Conservation (phyloP, 2,797 vertebrate species). For the Tapera naevia region DNA sequence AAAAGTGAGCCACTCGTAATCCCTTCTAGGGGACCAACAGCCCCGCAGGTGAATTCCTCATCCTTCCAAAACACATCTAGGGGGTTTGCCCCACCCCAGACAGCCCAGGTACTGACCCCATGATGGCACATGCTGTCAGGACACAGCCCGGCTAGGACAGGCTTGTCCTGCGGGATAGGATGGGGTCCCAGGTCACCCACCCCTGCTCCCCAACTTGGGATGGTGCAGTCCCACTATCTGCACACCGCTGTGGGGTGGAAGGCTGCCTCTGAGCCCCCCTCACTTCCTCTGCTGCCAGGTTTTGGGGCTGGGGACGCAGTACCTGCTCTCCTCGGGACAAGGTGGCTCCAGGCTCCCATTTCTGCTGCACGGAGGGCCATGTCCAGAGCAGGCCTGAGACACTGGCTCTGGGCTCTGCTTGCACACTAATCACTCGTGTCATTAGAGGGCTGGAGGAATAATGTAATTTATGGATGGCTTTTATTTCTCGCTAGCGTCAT, state of each 20-base stretch:
- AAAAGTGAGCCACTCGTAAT: background rate
- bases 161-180: rapidly evolving
- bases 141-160: rapidly evolving
- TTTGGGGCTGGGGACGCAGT: rapidly evolving
- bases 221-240: background rate
- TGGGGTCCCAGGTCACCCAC: background rate
- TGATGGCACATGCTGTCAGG: background rate
- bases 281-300: background rate
- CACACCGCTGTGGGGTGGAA: background rate
- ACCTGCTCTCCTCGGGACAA: background rate
- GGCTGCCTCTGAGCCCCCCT: background rate
- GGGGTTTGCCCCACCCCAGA: background rate
- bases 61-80: background rate
- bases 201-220: background rate
- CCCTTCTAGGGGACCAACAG: background rate
- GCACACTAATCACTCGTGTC: background rate
- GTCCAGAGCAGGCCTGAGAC: background rate
- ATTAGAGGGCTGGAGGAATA: conserved; percentile 31
- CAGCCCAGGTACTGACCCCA: rapidly evolving
- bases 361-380: background rate
- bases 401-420: background rate
- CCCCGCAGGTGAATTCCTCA: background rate
- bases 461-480: conserved; percentile 58
- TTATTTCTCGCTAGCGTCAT: conserved; percentile 55
- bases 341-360: background rate